Evolutionary conservation across 2,888 invertebrate genomes (phyloP), one percentile per base, ranked within the genome.

Genomic region (Megamerina dolium): DNA sequence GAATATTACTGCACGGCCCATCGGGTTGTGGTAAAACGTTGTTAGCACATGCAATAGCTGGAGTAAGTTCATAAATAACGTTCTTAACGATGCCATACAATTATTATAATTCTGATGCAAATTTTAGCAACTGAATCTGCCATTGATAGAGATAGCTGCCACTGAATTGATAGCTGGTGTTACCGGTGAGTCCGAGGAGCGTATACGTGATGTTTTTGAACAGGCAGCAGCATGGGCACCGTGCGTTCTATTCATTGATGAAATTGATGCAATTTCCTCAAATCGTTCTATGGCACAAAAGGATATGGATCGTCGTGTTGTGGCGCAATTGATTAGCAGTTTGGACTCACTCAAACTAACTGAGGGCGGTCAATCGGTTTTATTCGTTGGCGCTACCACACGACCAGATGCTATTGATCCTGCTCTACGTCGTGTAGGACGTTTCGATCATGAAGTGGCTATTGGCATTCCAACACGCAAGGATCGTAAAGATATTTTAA

Each of bases 351-450:
- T 70, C 58, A 76, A 60, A 68, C 68, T 61, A 9, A 57, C 53
- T 3, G 68, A 67, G 41, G 56, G 59, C 27, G 70, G 67, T 1
- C 68, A 70, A 37, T 64, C 66, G 14, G 67, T 73, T 2, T 68
- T 96, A 46, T 84, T 99, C 13, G 81, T 99, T 59, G 97, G 93
- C n/a, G 94, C 97, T 1, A 96, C 97, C 26, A 95, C 91, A 67
- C 80, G 91, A 46, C 89, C 92, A 0, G 96, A 97, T 70, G 77
- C 87, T 1, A 74, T 99, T 37, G 97, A 99, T 71, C 90, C 94
- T 18, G 90, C 93, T 8, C 73, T 99, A 43, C 78, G 97, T 53
- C 77, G 94, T 53, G 88, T 92, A 5, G 95, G 94, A 2, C 80
- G 96, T 27, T 92, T 97, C 61, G 95, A 94, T 73, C 82, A 89